Conservation (phyloP, 2,797 vertebrate species). For the Synaphobranchus kaupii region DNA sequence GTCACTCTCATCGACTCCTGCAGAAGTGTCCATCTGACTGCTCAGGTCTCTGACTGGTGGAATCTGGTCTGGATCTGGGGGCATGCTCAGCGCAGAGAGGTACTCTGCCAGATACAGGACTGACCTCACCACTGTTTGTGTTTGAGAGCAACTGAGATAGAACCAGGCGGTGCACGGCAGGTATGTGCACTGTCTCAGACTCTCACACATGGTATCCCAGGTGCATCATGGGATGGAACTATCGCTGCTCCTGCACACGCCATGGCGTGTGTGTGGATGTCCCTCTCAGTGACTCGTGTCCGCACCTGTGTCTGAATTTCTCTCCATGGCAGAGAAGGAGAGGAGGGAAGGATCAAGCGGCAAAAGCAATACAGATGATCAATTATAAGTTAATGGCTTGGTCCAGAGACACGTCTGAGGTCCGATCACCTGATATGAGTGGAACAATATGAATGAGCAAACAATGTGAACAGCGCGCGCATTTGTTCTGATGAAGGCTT, state of each 20-base stretch:
- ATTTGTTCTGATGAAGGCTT: too few species aligned
- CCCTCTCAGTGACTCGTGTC: conserved; percentile 3
- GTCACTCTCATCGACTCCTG: neutral
- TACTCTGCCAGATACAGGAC: conserved; percentile 15
- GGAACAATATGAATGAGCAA: too few species aligned
- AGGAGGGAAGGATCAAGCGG: neutral
- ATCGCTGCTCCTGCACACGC: neutral
- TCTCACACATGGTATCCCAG: neutral
- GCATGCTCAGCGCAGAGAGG: neutral
- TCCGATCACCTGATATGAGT: neutral
- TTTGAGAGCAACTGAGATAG: conserved; percentile 27
- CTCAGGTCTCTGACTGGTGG: neutral
- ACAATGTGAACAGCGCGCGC: too few species aligned
- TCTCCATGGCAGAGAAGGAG: conserved; percentile 35
- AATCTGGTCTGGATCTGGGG: conserved; percentile 19
- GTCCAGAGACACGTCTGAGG: neutral
- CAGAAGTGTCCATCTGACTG: neutral
- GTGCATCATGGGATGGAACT: conserved; percentile 8
- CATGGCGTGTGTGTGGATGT: neutral
- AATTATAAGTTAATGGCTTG: neutral
- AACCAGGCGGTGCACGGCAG: conserved; percentile 15
- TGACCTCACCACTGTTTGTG: conserved; percentile 20
- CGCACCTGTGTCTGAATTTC: neutral
- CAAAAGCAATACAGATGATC: neutral
- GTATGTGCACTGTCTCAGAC: conserved; percentile 7